Base-by-base conservation (phyloP, 2,113 vertebrate species). In the Conger conger region DNA sequence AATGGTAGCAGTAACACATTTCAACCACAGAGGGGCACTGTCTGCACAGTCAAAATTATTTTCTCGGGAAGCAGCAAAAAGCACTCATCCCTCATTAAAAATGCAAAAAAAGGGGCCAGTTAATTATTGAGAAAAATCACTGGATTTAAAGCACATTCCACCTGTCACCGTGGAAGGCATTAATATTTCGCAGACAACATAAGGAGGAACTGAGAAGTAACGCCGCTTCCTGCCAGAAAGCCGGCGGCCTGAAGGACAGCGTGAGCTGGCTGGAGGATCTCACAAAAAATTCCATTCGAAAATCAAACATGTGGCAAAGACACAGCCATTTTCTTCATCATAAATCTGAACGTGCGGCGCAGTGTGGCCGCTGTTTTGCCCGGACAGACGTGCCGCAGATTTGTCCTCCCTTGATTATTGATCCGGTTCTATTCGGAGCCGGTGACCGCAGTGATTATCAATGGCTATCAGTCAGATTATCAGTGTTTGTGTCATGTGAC, bases 21-120 rank as follows among this genome's bases (percentile, higher is more conserved):
- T 23, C 37, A 57, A 53, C 85, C 90, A 89, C 80, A 68, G 36
- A 88, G 81, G 82, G 90, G 88, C 84, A 11, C 80, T 40, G 20
- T 86, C 76, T 63, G 86, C 9, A 36, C 81, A 88, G 38, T 79
- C 57, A 85, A 86, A 42, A 76, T 80, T 33, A 9, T 23, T 33
- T 81, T 17, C 30, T 36, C n/a, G 30, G 37, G 4, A 18, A 77
- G 42, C 37, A 68, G 76, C 81, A 11, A 35, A 53, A 60, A n/a
- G n/a, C 54, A 81, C 0, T 76, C 73, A 83, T 63, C 33, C 9
- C 35, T 83, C 36, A 17, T 20, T n/a, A 54, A 77, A 50, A 86
- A 87, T 83, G 33, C 82, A 42, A 16, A 13, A 78, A 80, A n/a
- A 35, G 38, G 83, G 18, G n/a, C n/a, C n/a, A 27, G 23, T 18